Base-by-base conservation (phyloP, 1,140 invertebrate species). In the Notospermus geniculatus region DNA sequence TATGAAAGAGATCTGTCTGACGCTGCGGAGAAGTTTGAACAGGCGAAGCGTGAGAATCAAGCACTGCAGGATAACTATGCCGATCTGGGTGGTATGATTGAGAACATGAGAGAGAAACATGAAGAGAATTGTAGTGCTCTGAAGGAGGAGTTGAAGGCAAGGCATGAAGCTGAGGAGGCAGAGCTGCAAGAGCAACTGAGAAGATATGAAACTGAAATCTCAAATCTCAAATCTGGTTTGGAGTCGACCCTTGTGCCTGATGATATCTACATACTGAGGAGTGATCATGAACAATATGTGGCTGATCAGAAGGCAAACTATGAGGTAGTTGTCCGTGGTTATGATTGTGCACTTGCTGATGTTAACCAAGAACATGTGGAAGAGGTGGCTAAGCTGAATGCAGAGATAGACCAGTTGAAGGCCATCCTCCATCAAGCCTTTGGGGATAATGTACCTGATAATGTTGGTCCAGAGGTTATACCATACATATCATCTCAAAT, bases 61-160 rank as follows among this genome's bases (percentile, higher is more conserved):
- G 25, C 46, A 27, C 19, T 5, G 25, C n/a, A 50, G 19, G 46
- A 50, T n/a, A 27, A 50, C 46, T 23, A 23, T 19, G 19, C n/a
- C n/a, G 19, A 27, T 9, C n/a, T 50, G 46, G 46, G 4, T 7
- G n/a, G 4, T 19, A 9, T 23, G 46, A 27, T 50, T 5, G 46
- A 50, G 46, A 50, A n/a, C n/a, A 50, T 50, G 46, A 50, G 25
- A n/a, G 46, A 50, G n/a, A 50, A 50, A 50, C 19, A 50, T 23
- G 19, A 27, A 19, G 46, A 50, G 25, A n/a, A 50, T 9, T 27
- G 25, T 50, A 19, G n/a, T 4, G 46, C n/a, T 27, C n/a, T 23
- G 46, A 23, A 50, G 19, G n/a, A 50, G n/a, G n/a, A 19, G 5
- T 50, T 50, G 46, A 50, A 27, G 25, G 46, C n/a, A 27, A 50